Percentiles rank a stretch among this genome's conserved stretches.
These are phyloP conservation scores for Amblyopsis rosae DNA, from an alignment of 2,113 vertebrate species.

Conservation along the genomic window DNA sequence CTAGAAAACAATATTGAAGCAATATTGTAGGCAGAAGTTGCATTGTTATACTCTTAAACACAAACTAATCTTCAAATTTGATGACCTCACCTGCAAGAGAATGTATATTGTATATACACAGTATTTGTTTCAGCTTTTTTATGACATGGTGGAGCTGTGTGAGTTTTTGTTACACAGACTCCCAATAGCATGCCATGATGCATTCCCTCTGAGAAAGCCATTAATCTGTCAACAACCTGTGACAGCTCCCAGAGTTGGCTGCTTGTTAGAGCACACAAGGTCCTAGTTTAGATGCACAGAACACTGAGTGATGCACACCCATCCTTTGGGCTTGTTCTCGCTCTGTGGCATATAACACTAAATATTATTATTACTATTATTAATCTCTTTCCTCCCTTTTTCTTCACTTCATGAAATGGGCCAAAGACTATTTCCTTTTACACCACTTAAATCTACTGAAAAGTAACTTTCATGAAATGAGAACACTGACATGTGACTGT, in stretches of 20 bases:
- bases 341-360: background rate
- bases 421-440: too few species aligned
- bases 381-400: constrained; percentile 17
- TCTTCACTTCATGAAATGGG: constrained; percentile 4
- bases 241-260: constrained; percentile 35
- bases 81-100: constrained; percentile 20
- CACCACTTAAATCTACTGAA: background rate
- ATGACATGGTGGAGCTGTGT: constrained; percentile 22
- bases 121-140: constrained; percentile 5
- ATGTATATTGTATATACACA: too few species aligned
- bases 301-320: background rate
- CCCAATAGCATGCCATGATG: constrained; percentile 33
- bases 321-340: background rate
- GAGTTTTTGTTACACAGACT: constrained; percentile 26
- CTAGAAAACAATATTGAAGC: too few species aligned
- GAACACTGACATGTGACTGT: background rate
- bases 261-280: constrained; percentile 42
- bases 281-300: constrained; percentile 29
- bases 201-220: constrained; percentile 44
- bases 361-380: background rate
- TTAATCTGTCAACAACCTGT: constrained; percentile 59
- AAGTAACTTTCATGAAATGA: background rate
- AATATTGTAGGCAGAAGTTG: too few species aligned
- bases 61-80: background rate
- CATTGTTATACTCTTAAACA: too few species aligned